A percentile compares a stretch with the other conserved stretches of the same genome.
phyloP scores from a whole-genome alignment of 2,797 vertebrate genomes.

The Oreonectes daqikongensis region DNA sequence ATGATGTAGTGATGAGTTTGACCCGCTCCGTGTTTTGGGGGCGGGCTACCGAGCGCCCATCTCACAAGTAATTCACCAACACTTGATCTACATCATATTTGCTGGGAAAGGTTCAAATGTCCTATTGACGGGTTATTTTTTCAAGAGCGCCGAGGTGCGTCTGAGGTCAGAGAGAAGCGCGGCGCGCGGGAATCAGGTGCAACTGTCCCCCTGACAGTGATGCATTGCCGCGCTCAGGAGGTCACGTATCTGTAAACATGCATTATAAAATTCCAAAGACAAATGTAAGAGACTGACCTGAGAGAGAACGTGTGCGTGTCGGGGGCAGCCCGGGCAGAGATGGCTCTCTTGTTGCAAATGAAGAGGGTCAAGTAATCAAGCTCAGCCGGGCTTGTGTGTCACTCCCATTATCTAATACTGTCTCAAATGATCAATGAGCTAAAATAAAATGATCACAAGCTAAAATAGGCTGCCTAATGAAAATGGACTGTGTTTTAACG shows the following conservation, averaged over 20 bases:
- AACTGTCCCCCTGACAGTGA: slow-evolving; percentile 96
- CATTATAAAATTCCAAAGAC: slow-evolving; percentile 99
- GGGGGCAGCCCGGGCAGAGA: slow-evolving; percentile 71
- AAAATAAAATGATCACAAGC: slow-evolving; percentile 92
- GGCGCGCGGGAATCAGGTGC: slow-evolving; percentile 87
- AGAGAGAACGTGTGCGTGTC: slow-evolving; percentile 65
- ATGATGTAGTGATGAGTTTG: slow-evolving; percentile 55
- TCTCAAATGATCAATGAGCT: slow-evolving; percentile 91
- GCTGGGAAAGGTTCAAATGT: slow-evolving; percentile 74
- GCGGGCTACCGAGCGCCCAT: slow-evolving; percentile 18
- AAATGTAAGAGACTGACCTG: slow-evolving; percentile 86
- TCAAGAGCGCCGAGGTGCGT: slow-evolving; percentile 70
- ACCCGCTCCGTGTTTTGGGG: slow-evolving; percentile 51
- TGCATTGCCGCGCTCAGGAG: slow-evolving; percentile 93
- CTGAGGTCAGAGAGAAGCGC: slow-evolving; percentile 83
- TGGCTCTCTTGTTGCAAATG: slow-evolving; percentile 86
- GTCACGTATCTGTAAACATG: slow-evolving; percentile 99
- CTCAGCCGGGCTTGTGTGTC: slow-evolving; percentile 81
- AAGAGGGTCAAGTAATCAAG: slow-evolving; percentile 93
- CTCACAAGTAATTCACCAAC: slow-evolving; percentile 57
- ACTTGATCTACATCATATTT: slow-evolving; percentile 67
- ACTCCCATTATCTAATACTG: slow-evolving; percentile 85
- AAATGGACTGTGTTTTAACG: slow-evolving; percentile 84
- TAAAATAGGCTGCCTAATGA: slow-evolving; percentile 91
- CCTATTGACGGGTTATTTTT: slow-evolving; percentile 80